Conservation (phyloP, 2,113 vertebrate species). For the Festucalex cinctus region DNA sequence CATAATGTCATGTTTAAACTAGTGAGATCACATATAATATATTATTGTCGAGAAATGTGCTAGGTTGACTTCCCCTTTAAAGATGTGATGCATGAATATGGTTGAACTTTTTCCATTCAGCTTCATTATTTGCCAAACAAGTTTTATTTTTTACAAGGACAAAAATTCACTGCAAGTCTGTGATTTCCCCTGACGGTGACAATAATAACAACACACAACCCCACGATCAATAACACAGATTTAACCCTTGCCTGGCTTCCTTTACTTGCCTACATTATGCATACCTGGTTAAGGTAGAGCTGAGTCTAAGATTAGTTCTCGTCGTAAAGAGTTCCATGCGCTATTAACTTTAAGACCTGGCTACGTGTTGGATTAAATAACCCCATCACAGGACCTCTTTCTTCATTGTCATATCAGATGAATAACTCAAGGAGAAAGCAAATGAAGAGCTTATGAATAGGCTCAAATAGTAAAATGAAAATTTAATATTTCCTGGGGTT, state of each 20-base stretch:
- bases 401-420: constrained; percentile 6
- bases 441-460: constrained; percentile 25
- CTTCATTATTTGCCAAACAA: background rate
- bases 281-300: constrained; percentile 1
- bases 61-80: no score
- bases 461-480: constrained; percentile 29
- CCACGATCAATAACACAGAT: constrained; percentile 6
- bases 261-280: background rate
- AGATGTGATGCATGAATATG: no score
- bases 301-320: constrained; percentile 18
- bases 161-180: constrained; percentile 5
- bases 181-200: constrained; percentile 6
- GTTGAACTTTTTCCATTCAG: background rate
- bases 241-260: constrained; percentile 4
- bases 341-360: constrained; percentile 18
- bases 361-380: constrained; percentile 59
- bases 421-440: constrained; percentile 40
- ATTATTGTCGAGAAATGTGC: no score
- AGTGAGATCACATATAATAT: no score
- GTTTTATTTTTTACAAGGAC: background rate
- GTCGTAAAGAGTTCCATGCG: constrained; percentile 4
- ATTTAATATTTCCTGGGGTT: constrained; percentile 46
- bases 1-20: no score
- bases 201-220: constrained; percentile 7
- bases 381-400: constrained; percentile 38